Percentiles rank a stretch among this genome's conserved stretches.
Evolutionary conservation across 2,797 vertebrate species (phyloP).

Genomic region (Sebastes vulpes): DNA sequence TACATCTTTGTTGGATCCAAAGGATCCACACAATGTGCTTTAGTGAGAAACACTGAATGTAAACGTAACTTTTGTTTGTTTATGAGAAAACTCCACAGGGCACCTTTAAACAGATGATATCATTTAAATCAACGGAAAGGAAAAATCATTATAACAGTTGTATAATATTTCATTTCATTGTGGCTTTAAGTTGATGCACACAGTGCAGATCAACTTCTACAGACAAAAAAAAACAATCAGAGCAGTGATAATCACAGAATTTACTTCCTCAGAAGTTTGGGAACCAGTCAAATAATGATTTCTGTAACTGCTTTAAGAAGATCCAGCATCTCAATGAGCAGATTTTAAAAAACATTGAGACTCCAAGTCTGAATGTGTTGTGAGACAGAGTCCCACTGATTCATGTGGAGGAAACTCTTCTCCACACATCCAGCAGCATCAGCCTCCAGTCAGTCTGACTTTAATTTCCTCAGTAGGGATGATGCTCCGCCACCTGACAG

Average conservation of each 20-base stretch:
- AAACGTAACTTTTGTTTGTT: neutral
- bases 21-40: neutral
- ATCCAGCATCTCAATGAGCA: conserved; percentile 14
- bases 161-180: neutral
- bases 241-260: neutral
- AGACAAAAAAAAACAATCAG: neutral
- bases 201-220: neutral
- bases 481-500: neutral
- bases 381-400: neutral
- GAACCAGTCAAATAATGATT: neutral
- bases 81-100: neutral
- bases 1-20: neutral
- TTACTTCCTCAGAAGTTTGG: neutral
- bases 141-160: neutral
- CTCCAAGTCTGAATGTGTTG: neutral
- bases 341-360: neutral
- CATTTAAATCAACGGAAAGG: neutral
- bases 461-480: neutral
- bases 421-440: neutral
- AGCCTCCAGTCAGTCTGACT: neutral
- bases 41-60: neutral
- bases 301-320: neutral
- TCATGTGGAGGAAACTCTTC: neutral
- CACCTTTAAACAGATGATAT: neutral
- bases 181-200: neutral